Percentiles rank a stretch among this genome's conserved stretches.
These are phyloP conservation scores for Gila orcuttii DNA, from an alignment of 2,113 vertebrate genomes.

Conservation along the genomic window DNA sequence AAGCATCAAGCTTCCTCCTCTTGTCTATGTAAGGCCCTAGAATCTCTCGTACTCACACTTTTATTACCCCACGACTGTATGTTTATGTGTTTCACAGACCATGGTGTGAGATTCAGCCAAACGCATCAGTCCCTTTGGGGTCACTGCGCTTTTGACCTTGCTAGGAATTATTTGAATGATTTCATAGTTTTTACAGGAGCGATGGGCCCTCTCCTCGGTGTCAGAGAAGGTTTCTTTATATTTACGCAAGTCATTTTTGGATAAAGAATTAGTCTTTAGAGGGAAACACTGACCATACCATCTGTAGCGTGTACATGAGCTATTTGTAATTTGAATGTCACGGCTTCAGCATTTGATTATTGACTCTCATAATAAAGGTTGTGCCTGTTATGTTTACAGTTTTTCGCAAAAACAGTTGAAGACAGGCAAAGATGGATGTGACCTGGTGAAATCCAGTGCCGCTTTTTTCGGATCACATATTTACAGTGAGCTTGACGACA, in stretches of 20 bases:
- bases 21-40: not conserved
- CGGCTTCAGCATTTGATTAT: not conserved
- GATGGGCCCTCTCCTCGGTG: not conserved
- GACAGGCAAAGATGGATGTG: constrained; percentile 21
- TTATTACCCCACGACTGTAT: constrained; percentile 21
- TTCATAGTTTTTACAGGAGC: constrained; percentile 19
- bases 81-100: constrained; percentile 15
- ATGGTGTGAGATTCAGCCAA: constrained; percentile 26
- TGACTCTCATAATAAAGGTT: not conserved
- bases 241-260: not conserved
- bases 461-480: not conserved
- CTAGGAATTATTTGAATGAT: constrained; percentile 23
- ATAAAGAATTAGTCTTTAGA: constrained; percentile 18
- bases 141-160: constrained; percentile 29
- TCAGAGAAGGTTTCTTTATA: not conserved
- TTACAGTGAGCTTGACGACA: not conserved
- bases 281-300: not conserved
- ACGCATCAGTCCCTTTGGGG: not conserved
- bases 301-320: not conserved
- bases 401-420: not conserved
- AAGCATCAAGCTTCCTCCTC: constrained; percentile 14
- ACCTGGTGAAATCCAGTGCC: not conserved
- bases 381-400: constrained; percentile 14
- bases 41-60: constrained; percentile 30
- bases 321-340: constrained; percentile 3